Percentiles rank a stretch among this genome's conserved stretches.
These are phyloP conservation scores for Colistium nudipinnis DNA, from an alignment of 2,113 vertebrate genomes.

Conservation along the genomic window DNA sequence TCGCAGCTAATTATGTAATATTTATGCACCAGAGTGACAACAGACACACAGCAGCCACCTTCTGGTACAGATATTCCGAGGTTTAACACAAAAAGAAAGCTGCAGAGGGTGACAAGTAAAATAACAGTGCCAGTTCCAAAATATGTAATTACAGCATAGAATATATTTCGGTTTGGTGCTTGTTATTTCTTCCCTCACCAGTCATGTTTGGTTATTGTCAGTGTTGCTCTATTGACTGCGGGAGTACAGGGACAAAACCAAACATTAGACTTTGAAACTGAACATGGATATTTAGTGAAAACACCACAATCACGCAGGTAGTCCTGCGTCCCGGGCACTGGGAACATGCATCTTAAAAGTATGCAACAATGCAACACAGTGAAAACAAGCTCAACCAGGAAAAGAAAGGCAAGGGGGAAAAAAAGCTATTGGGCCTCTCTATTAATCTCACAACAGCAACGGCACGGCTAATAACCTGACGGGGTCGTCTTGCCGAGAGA, in stretches of 20 bases:
- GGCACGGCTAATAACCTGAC: constrained; percentile 58
- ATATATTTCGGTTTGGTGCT: constrained; percentile 51
- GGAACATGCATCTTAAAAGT: background rate
- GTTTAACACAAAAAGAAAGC: constrained; percentile 28
- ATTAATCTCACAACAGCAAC: constrained; percentile 55
- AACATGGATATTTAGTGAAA: background rate
- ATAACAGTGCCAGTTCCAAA: constrained; percentile 38
- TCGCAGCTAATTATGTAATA: constrained; percentile 51
- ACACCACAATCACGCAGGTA: background rate
- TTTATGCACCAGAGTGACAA: constrained; percentile 43
- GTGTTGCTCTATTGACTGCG: constrained; percentile 30
- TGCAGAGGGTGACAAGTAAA: constrained; percentile 50
- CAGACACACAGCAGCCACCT: constrained; percentile 43
- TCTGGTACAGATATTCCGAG: constrained; percentile 46
- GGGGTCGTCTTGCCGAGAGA: constrained; percentile 44
- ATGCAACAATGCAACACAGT: background rate
- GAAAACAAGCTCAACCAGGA: constrained; percentile 8
- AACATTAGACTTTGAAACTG: constrained; percentile 17
- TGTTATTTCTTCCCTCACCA: constrained; percentile 37
- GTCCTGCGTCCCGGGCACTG: constrained; percentile 6
- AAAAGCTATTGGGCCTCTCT: constrained; percentile 48
- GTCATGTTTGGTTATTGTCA: constrained; percentile 47
- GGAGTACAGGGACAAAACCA: constrained; percentile 27
- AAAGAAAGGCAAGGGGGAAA: constrained; percentile 31
- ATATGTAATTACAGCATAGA: constrained; percentile 56